phyloP scores from a whole-genome alignment of 92 coral and sea anemone species.

The Paramuricea clavata region DNA sequence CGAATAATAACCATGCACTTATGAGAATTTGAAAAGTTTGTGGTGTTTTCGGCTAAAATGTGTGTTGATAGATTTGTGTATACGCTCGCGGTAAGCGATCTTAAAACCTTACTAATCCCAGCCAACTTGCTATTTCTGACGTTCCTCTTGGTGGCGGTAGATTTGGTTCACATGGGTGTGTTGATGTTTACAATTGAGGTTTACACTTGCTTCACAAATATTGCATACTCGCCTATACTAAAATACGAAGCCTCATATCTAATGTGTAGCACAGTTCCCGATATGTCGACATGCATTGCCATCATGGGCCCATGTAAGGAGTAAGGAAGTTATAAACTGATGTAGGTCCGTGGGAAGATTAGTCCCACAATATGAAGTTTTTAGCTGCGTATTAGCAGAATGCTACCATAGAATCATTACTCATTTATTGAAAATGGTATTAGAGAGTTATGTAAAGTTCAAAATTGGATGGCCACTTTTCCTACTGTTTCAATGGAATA shows the following conservation, averaged over 20 bases:
- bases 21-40: too few species aligned
- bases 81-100: too few species aligned
- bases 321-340: not conserved
- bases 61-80: too few species aligned
- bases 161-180: not conserved
- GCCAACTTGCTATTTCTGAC: too few species aligned
- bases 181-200: too few species aligned
- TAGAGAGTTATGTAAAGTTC: not conserved
- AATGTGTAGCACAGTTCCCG: not conserved
- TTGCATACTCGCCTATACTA: too few species aligned
- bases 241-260: not conserved
- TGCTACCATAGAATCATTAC: not conserved
- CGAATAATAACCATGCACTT: too few species aligned
- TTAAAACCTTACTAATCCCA: too few species aligned
- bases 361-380: too few species aligned
- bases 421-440: not conserved
- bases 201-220: too few species aligned
- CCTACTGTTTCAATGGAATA: not conserved
- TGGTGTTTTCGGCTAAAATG: too few species aligned
- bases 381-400: not conserved
- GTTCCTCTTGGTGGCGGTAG: not conserved
- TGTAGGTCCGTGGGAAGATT: constrained; percentile 10
- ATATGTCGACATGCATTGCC: not conserved
- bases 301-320: not conserved
- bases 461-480: not conserved